Base-by-base conservation (phyloP, 2,888 invertebrate species). In the Tachina fera region DNA sequence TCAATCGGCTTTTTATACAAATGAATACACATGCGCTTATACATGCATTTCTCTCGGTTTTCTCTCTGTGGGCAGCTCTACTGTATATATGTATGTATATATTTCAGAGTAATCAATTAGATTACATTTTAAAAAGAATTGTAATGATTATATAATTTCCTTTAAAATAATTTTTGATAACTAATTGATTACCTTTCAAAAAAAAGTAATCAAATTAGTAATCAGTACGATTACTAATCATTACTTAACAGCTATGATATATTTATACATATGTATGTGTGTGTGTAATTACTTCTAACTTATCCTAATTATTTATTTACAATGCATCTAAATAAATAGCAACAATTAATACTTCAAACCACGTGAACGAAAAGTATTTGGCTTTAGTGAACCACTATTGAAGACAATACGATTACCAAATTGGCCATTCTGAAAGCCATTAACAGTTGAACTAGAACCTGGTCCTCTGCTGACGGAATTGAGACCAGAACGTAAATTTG, bases 311-410 rank as follows among this genome's bases (percentile, higher is more conserved):
- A 74, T 19, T 65, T 79, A 65, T 31, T 31, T 63, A 58, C 11
- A 51, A 67, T 31, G 31, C 6, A 31, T 31, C 31, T 31, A 58
- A 60, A 53, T 41, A 19, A 56, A 61, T 43, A 43, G 51, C 76
- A 14, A 31, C 13, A 74, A 19, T 89, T 88, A 92, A 89, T 91
- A 92, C 88, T 91, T 92, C 84, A 92, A 89, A 72, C 92, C 92
- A 83, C 92, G 91, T 51, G 92, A 92, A 72, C 92, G 88, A 74
- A 89, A 88, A 49, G 83, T 86, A 71, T 90, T 91, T 39, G 89
- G 89, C 83, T 88, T 89, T 83, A 89, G 89, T 49, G 77, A 82
- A 16, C 83, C 88, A 4, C 76, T 68, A 39, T 87, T 89, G 78
- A 89, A 89, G 1, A 63, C 80, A 43, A 88, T 87, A 56, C 89